These are phyloP conservation scores for Eretmochelys imbricata DNA, from an alignment of 2,113 vertebrate genomes.

Conservation along the genomic window DNA sequence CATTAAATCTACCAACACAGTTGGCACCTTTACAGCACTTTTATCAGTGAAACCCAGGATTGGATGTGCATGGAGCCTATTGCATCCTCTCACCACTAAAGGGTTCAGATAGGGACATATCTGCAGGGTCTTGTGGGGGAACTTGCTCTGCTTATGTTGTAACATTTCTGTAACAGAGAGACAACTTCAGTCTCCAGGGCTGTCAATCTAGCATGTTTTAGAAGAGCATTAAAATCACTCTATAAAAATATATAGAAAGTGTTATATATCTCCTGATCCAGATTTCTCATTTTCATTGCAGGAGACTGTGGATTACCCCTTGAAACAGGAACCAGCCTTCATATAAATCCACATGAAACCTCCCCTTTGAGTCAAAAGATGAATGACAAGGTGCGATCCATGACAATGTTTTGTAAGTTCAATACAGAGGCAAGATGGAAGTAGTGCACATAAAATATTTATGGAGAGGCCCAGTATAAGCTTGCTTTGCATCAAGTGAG, in stretches of 20 bases:
- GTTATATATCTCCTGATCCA: not conserved
- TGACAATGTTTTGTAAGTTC: not conserved
- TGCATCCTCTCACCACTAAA: not conserved
- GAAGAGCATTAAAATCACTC: not conserved
- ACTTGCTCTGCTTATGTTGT: not conserved
- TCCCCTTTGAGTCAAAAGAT: conserved; percentile 17
- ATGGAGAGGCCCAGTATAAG: not conserved
- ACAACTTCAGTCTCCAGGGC: not conserved
- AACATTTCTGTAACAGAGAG: not conserved
- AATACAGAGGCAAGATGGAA: not conserved
- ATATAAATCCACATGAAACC: conserved; percentile 12
- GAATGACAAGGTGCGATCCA: conserved; percentile 33
- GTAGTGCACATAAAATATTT: not conserved
- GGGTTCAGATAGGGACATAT: not conserved
- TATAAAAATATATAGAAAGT: not conserved
- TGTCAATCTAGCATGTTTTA: not conserved
- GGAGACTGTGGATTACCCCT: conserved; percentile 14
- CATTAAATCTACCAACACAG: not conserved
- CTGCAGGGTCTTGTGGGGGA: not conserved
- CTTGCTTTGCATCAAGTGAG: not conserved
- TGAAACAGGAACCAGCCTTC: not conserved
- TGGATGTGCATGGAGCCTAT: fast-evolving
- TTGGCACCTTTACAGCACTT: not conserved
- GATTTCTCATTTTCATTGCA: conserved; percentile 48
- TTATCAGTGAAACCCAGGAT: not conserved